A percentile compares a stretch with the other conserved stretches of the same genome.
These are phyloP conservation scores for Drosophila ercepeae DNA, from an alignment of 1,140 invertebrate genomes.

Conservation along the genomic window DNA sequence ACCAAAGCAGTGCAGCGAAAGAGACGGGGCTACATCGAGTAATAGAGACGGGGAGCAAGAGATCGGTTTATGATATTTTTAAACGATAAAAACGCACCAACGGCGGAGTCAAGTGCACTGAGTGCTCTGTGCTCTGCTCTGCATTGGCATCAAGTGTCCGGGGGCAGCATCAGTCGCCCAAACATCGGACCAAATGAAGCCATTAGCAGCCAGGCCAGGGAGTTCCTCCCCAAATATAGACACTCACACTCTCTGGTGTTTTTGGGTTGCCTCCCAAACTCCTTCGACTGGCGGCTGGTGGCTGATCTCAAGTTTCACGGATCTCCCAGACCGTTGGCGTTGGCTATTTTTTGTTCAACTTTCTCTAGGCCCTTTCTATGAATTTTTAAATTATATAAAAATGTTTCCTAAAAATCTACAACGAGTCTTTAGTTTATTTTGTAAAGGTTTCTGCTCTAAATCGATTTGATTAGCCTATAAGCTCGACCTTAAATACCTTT, in stretches of 20 bases:
- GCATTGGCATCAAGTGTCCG: slow-evolving; percentile 72
- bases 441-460: no score
- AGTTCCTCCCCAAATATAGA: slow-evolving; percentile 68
- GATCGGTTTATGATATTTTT: slow-evolving; percentile 65
- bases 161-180: slow-evolving; percentile 36
- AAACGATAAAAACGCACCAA: slow-evolving; percentile 65
- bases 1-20: slow-evolving; percentile 23
- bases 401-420: no score
- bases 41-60: slow-evolving; percentile 11
- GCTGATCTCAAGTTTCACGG: slow-evolving; percentile 32
- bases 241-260: slow-evolving; percentile 21
- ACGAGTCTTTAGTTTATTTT: background rate
- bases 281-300: background rate
- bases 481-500: no score
- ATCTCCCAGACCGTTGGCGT: slow-evolving; percentile 17
- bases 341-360: background rate
- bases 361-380: background rate
- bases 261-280: slow-evolving; percentile 22
- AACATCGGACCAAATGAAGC: slow-evolving; percentile 48
- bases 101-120: slow-evolving; percentile 64
- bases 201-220: slow-evolving; percentile 45
- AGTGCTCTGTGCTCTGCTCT: slow-evolving; percentile 36
- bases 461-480: no score
- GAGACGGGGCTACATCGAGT: slow-evolving; percentile 15
- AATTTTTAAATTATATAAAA: no score